Evolutionary conservation across 2,888 invertebrate species (phyloP).

Genomic region (Eledona agricola): DNA sequence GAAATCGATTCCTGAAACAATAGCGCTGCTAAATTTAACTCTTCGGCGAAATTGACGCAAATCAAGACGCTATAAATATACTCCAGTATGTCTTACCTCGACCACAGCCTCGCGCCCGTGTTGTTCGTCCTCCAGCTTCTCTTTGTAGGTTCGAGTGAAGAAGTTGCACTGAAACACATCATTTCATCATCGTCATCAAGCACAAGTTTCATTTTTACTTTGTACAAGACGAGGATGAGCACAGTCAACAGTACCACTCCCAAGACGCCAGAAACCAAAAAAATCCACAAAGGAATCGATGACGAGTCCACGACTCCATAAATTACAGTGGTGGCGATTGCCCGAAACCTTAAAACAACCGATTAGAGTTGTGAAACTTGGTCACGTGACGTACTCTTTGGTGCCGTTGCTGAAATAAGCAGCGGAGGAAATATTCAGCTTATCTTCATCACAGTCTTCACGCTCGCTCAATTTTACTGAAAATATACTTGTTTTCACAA

Average conservation of each 20-base stretch:
- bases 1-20: too few species aligned
- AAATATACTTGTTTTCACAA: slow-evolving; percentile 24
- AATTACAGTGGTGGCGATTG: slow-evolving; percentile 29
- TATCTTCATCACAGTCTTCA: not conserved
- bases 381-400: slow-evolving; percentile 10
- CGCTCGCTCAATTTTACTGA: slow-evolving; percentile 2
- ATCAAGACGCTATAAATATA: not conserved
- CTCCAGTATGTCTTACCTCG: slow-evolving; percentile 1
- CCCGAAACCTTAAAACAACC: slow-evolving; percentile 22
- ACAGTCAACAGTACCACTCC: slow-evolving; percentile 58
- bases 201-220: slow-evolving; percentile 51
- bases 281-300: slow-evolving; percentile 59
- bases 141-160: slow-evolving; percentile 41
- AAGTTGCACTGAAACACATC: slow-evolving; percentile 43
- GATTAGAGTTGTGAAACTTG: not conserved
- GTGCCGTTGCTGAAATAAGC: slow-evolving; percentile 14
- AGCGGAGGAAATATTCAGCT: slow-evolving; percentile 5
- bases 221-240: slow-evolving; percentile 58
- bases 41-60: too few species aligned
- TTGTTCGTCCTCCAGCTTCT: slow-evolving; percentile 29
- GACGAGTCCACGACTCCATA: slow-evolving; percentile 27
- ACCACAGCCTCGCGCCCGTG: not conserved
- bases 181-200: slow-evolving; percentile 1
- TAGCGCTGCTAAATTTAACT: too few species aligned
- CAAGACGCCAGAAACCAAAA: slow-evolving; percentile 55